A percentile compares a stretch with the other conserved stretches of the same genome.
These are phyloP conservation scores for Panthera tigris DNA, from an alignment of 2,113 vertebrate genomes.

Conservation along the genomic window DNA sequence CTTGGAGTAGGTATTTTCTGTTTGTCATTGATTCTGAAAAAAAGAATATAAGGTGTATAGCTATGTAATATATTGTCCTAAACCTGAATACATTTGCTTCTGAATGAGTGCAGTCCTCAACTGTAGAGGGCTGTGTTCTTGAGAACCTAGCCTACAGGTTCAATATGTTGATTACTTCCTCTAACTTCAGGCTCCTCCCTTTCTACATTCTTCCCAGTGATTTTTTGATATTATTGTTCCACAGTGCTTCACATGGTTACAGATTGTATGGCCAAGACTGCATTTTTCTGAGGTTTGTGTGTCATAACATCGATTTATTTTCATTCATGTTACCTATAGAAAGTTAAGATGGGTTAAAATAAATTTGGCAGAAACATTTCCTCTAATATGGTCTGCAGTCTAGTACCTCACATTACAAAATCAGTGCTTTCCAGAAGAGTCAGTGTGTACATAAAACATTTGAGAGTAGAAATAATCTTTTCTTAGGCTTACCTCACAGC, in stretches of 20 bases:
- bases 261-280: not conserved
- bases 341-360: constrained; percentile 56
- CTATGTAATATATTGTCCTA: not conserved
- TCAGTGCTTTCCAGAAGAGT: constrained; percentile 60
- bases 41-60: not conserved
- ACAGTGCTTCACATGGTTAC: not conserved
- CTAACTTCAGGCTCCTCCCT: not conserved
- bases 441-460: constrained; percentile 55
- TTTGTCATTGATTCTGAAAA: constrained; percentile 36
- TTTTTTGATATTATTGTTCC: constrained; percentile 29
- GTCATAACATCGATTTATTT: constrained; percentile 25
- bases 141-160: not conserved
- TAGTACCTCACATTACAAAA: constrained; percentile 56
- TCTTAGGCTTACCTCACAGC: constrained; percentile 40
- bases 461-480: constrained; percentile 56
- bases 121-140: not conserved
- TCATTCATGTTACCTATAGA: constrained; percentile 2
- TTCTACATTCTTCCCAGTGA: not conserved
- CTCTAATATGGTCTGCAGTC: constrained; percentile 36
- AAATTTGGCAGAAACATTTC: constrained; percentile 44
- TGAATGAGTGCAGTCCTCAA: constrained; percentile 24
- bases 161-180: not conserved
- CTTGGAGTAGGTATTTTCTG: constrained; percentile 36
- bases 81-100: constrained; percentile 10
- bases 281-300: constrained; percentile 38